Base-by-base conservation (phyloP, 2,888 invertebrate species). In the Drosophila yooni region DNA sequence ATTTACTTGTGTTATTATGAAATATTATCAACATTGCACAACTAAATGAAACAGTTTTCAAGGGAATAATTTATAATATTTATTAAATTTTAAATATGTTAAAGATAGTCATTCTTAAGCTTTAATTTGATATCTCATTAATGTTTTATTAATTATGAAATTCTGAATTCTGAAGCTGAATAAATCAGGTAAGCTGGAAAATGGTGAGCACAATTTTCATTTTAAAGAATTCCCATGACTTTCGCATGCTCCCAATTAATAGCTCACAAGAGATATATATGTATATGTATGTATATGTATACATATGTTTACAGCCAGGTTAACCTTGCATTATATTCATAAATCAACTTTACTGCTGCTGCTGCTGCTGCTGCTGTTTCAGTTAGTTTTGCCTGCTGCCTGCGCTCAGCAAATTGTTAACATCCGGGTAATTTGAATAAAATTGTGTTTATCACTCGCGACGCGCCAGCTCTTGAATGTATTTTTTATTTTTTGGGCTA, bases 361-460 rank as follows among this genome's bases (percentile, higher is more conserved):
- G 40, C 40, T 38, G 7, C 38, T 34, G 8, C 38, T 54, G 67
- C 38, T 38, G 18, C n/a, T 43, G 43, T 43, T 43, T 43, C 43
- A 21, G 21, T 43, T 43, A 11, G 66, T 59, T n/a, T 29, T 50
- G 63, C 33, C 21, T 21, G 21, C 43, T 56, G 68, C 38, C 40
- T 15, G 67, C 59, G 70, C 56, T 74, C 75, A 79, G 88, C 75
- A 85, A 89, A 89, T 85, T 85, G 90, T 69, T 70, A 82, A 77
- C 90, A 89, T 85, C 85, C 85, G 85, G 90, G 90, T 84, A 88
- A 85, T 85, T 85, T 85, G 76, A 85, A 85, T 85, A 68, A 89
- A 88, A 76, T 88, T 81, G 62, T 68, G 82, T 76, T 71, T 76
- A 80, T 80, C 79, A 80, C 79, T 77, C 76, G 70, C 48, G 36